Base-by-base conservation (phyloP, 1,140 invertebrate species). In the Drosophila orena region DNA sequence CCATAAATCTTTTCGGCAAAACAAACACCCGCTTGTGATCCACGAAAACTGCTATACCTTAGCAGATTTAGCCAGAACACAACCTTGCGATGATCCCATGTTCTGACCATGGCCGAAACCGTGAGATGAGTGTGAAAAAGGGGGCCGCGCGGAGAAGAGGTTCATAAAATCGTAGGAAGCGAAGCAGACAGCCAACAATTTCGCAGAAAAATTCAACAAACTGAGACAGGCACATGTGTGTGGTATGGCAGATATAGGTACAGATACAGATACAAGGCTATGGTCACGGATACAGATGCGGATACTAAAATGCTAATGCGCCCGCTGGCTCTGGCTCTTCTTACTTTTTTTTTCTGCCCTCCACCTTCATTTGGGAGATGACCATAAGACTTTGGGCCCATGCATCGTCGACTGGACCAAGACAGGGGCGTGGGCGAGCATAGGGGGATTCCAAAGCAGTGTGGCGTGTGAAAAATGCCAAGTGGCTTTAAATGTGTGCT, bases 221-320 rank as follows among this genome's bases (percentile, higher is more conserved):
- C 49, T 44, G 11, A 37, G 7, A n/a, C 7, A 59, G 24, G 22
- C 22, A 15, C 43, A 47, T 44, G 69, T 64, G 76, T 22, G 11
- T 20, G 17, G 34, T 59, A 61, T 35, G 52, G 27, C 42, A 40
- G 8, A 49, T 15, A 58, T 22, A 79, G 44, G 47, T 42, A 57
- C 20, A 79, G 44, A 50, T 42, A 60, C 24, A 68, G 56, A 61
- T 65, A 60, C 47, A 47, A 54, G 61, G 54, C 64, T 74, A 55
- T 62, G 60, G 57, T 69, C 61, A 81, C 42, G 77, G 66, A 73
- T 55, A 80, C 72, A 85, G 38, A 71, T 70, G 57, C 68, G 59
- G 58, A 62, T 65, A 77, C 58, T 40, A 70, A 80, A 76, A 80
- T 80, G 83, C 79, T 88, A 86, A 86, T 88, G 79, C 79, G 57